phyloP scores from a whole-genome alignment of 1,140 invertebrate genomes.

The Drosophila cardini region DNA sequence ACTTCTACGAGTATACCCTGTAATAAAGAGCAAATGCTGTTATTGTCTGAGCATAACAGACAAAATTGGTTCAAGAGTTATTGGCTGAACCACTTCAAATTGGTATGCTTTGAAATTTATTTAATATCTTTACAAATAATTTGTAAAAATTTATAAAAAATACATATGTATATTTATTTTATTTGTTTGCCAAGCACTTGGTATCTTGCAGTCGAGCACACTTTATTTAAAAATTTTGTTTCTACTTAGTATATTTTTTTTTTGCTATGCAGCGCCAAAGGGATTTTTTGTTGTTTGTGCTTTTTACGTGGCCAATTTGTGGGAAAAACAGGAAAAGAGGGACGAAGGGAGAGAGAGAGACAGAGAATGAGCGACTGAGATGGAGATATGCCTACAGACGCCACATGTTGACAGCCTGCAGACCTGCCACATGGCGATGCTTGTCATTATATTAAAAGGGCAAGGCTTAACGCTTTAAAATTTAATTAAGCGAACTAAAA shows the following conservation, averaged over 20 bases:
- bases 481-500: constrained; percentile 30
- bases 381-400: constrained; percentile 23
- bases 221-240: not conserved
- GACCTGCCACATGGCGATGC: constrained; percentile 12
- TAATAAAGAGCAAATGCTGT: not conserved
- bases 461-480: constrained; percentile 18
- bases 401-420: constrained; percentile 68
- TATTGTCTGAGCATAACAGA: no score
- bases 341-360: not conserved
- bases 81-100: no score
- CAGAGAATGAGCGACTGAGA: not conserved
- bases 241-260: constrained; percentile 52
- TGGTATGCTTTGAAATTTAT: no score
- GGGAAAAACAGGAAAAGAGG: constrained; percentile 13
- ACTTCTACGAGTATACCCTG: constrained; percentile 18
- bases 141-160: no score
- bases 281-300: constrained; percentile 23
- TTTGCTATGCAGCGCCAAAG: constrained; percentile 42
- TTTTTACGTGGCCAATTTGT: constrained; percentile 64
- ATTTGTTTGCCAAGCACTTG: not conserved
- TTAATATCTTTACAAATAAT: no score
- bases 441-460: constrained; percentile 25
- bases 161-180: constrained; percentile 6
- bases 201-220: not conserved
- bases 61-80: no score